Evolutionary conservation across 2,888 invertebrate species (phyloP), one percentile per base, ranked within the genome.

Genomic region (Papilio protenor): DNA sequence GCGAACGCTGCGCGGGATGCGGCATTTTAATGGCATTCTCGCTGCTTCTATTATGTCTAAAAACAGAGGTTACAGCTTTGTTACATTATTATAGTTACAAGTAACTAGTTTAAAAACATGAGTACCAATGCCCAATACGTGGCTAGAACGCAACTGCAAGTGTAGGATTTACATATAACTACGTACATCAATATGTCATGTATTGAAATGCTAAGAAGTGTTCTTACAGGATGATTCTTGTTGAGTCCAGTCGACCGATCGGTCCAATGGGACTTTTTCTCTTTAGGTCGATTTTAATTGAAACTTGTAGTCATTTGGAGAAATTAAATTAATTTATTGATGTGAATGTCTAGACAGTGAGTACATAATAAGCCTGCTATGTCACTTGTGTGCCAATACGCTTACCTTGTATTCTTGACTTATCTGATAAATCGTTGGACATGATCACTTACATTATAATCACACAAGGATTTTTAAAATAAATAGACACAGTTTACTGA

Each of bases 341-440:
- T 61, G 27, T 61, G 10, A 16, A 14, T 27, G 27, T 21, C 12
- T 12, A 16, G 23, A 10, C 57, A 61, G 5, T 27, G 27, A 12
- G 12, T 61, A 16, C 61, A 27, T 14, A 10, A 21, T 61, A 27
- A 14, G 16, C 6, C 1, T 16, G 4, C 14, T 14, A 10, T 8
- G 66, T 66, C 66, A 66, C n/a, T 66, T n/a, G n/a, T n/a, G 16
- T 64, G 33, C 33, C 33, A 16, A 61, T 2, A 64, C 18, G 57
- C n/a, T 73, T 82, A 88, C 89, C 89, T 83, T 87, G 85, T 80
- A 82, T 81, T 83, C 82, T 87, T 47, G 81, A 80, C 66, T 83
- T 83, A 23, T 79, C 80, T 52, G 80, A 81, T 80, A 81, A 79
- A 23, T 79, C 69, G 57, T 79, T 75, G 49, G 79, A 82, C 80